phyloP scores from a whole-genome alignment of 2,888 invertebrate species.

The Cataglyphis altisquamis region DNA sequence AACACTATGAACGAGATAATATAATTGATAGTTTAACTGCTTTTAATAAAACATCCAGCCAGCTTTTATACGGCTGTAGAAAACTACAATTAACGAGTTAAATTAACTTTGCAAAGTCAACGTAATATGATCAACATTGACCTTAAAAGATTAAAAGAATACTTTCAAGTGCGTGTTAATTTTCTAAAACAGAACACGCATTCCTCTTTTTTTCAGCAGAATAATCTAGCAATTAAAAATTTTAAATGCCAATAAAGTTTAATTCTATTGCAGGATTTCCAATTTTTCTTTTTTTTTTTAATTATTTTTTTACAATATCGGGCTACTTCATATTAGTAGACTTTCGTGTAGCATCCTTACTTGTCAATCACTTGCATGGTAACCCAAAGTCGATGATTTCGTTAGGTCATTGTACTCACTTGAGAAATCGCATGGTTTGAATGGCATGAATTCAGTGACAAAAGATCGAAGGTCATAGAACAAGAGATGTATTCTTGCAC shows the following conservation, averaged over 20 bases:
- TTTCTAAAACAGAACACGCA: background rate
- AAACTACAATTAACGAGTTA: background rate
- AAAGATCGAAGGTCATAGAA: constrained; percentile 24
- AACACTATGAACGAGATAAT: background rate
- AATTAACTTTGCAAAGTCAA: constrained; percentile 15
- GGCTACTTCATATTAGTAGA: background rate
- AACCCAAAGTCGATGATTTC: background rate
- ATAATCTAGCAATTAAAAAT: constrained; percentile 3
- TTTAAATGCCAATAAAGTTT: background rate
- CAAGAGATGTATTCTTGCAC: background rate
- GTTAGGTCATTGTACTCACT: constrained; percentile 1
- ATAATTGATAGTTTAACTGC: background rate
- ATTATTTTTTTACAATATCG: constrained; percentile 1
- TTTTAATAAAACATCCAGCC: background rate
- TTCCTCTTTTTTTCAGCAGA: background rate
- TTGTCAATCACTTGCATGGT: background rate
- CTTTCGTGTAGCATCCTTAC: background rate
- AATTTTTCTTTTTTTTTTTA: constrained; percentile 11
- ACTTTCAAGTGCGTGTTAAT: background rate
- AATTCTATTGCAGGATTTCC: background rate
- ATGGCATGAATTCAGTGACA: background rate
- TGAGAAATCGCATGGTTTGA: background rate
- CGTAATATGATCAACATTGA: background rate
- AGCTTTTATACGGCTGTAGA: background rate
- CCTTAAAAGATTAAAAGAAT: background rate